Evolutionary conservation across 2,888 invertebrate species (phyloP), one percentile per base, ranked within the genome.

Genomic region (Calameuta idolon): DNA sequence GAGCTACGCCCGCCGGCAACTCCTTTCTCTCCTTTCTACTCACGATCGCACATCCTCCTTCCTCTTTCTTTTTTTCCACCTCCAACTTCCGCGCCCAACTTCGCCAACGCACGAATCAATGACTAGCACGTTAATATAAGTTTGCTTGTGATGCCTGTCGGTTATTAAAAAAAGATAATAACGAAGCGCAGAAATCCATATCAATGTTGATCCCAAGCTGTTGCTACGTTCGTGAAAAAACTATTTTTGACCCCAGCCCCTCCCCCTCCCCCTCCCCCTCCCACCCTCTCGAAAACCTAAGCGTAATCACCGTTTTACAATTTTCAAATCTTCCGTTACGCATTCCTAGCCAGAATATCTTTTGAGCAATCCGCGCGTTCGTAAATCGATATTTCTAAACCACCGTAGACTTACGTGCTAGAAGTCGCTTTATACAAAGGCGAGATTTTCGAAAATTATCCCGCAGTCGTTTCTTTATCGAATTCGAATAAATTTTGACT

Each of bases 31-130:
- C 68, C 37, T 31, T 68, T 76, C 73, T 73, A 55, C 34, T 73
- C 33, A n/a, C 4, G 40, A 73, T 71, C n/a, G 69, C 69, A 78
- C 40, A 76, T 75, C 34, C 15, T 77, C 23, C 2, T 2, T 55
- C 2, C 55, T 55, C 55, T 23, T 55, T 55, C 23, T 9, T 55
- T 23, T 55, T 5, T 15, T 9, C 15, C 23, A 9, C 2, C 23
- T 55, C 23, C n/a, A n/a, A n/a, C 2, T 23, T 34, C 11, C 31
- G 69, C 75, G 30, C 76, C 74, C 35, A 11, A 76, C 75, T 15
- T 74, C n/a, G 68, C 30, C 33, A 30, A 74, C 74, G 9, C 23
- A 23, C 55, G 55, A 23, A 55, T 9, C 55, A 55, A 23, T 55
- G 55, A 55, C 55, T 55, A 55, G 55, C 55, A 23, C 23, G 9